Conservation (phyloP, 2,113 vertebrate genomes). For the Cyanoderma ruficeps region DNA sequence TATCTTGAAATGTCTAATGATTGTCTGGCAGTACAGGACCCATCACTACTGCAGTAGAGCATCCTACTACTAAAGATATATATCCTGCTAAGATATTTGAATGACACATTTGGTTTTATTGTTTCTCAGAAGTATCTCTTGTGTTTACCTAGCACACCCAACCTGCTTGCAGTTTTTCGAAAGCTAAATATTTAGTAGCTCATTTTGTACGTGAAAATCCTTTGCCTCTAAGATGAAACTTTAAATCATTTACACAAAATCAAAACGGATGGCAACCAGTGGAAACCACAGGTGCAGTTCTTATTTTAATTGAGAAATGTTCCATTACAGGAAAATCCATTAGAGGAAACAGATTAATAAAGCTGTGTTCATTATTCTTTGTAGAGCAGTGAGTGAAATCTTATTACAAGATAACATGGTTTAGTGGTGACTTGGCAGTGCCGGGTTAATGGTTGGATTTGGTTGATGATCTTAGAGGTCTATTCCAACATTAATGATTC, state of each 20-base stretch:
- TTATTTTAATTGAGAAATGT: slow-evolving; percentile 16
- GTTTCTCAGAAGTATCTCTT: background rate
- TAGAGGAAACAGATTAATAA: slow-evolving; percentile 7
- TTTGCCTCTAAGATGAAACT: background rate
- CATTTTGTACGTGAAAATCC: background rate
- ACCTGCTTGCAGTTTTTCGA: background rate
- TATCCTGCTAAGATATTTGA: background rate
- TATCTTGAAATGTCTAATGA: background rate
- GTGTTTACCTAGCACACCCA: background rate
- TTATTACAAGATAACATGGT: background rate
- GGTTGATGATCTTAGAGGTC: background rate
- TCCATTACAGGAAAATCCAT: slow-evolving; percentile 12
- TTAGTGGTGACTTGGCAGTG: background rate
- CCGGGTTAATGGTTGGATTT: background rate
- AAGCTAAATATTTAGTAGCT: background rate
- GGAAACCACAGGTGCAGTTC: slow-evolving; percentile 13
- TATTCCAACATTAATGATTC: background rate
- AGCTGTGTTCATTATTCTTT: background rate
- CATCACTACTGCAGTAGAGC: background rate
- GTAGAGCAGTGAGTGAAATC: background rate
- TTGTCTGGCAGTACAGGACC: background rate
- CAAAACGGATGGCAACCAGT: background rate
- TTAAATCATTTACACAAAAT: background rate
- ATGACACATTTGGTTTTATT: background rate
- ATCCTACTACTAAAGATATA: too few relatives aligned